Base-by-base conservation (phyloP, 2,113 vertebrate species). In the Bufo bufo region DNA sequence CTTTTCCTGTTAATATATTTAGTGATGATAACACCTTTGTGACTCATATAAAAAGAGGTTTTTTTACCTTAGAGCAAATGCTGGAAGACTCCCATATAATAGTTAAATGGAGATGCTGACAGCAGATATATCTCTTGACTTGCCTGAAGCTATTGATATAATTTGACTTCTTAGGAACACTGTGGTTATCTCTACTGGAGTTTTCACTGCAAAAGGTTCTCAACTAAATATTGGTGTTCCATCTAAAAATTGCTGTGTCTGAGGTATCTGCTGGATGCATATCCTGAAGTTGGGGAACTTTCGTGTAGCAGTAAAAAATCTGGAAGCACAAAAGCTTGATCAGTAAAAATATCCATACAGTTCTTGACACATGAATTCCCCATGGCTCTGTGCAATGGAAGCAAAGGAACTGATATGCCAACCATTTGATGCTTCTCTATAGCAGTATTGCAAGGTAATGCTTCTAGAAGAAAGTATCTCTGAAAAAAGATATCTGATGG, bases 101-200 rank as follows among this genome's bases (percentile, higher is more conserved):
- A 72, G 49, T 19, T 3, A 66, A 43, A 43, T 43, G 50, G 82
- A 74, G 52, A 50, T 19, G 65, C 66, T 84, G 82, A 84, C 66
- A 84, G 66, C 45, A 74, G 82, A 84, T 84, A 84, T 58, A 84
- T 71, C 66, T 84, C 66, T 20, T 43, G 66, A 84, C 66, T 74
- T 52, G 82, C 82, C 66, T 58, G 20, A 23, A 84, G 82, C 82
- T 10, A 72, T 84, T 84, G 82, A 74, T 84, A 56, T 84, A 54
- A 84, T 72, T 84, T 84, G 49, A 84, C 82, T 84, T 72, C 23
- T 72, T 20, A 72, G 66, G 50, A 84, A 72, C 82, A 74, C 19
- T 83, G 63, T 58, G 66, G 82, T 56, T 84, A 84, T 84, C 82
- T 84, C 82, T 17, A 43, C 66, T 58, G 66, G 49, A 72, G 50